Evolutionary conservation across 2,888 invertebrate species (phyloP), one percentile per base, ranked within the genome.

Genomic region (Plusia festucae): DNA sequence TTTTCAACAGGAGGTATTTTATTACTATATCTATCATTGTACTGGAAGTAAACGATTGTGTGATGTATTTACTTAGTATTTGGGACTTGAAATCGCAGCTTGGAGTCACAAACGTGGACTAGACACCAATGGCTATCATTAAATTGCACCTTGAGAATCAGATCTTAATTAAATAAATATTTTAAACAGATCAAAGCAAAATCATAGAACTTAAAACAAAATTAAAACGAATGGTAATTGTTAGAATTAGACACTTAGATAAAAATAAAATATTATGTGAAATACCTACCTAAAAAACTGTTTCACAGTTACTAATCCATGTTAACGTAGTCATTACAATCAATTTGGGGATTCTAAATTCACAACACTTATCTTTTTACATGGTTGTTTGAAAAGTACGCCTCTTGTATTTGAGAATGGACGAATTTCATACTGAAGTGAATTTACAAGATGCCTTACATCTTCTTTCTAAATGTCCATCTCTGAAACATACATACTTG

Each of bases 171-270:
- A 83, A 79, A 83, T 83, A 84, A 86, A 89, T 85, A 90, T 91
- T 83, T 89, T 86, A 84, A 88, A 93, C 93, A 93, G 88, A 93
- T 94, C 95, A 95, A 95, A 95, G 95, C 95, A 95, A 95, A 95
- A 95, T 94, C 90, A 95, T 84, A 86, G 88, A 90, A 92, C 94
- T 92, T 93, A 93, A n/a, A 82, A 87, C 85, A 85, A 87, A 81
- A 82, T 79, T 88, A 91, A 89, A 91, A 90, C 89, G 85, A 92
- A 91, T 87, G 86, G 89, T 93, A 92, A 88, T 88, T 91, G 91
- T 92, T 93, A 93, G 91, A 87, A 82, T 91, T 90, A 89, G 87
- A 91, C 85, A 89, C 89, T 91, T 91, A 91, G 88, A 90, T 90
- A 90, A 87, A n/a, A 89, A 90, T 90, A 89, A 81, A 83, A 85